Percentiles rank a stretch among this genome's conserved stretches.
These are phyloP conservation scores for Aldrovandia affinis DNA, from an alignment of 2,797 vertebrate species.

Conservation along the genomic window DNA sequence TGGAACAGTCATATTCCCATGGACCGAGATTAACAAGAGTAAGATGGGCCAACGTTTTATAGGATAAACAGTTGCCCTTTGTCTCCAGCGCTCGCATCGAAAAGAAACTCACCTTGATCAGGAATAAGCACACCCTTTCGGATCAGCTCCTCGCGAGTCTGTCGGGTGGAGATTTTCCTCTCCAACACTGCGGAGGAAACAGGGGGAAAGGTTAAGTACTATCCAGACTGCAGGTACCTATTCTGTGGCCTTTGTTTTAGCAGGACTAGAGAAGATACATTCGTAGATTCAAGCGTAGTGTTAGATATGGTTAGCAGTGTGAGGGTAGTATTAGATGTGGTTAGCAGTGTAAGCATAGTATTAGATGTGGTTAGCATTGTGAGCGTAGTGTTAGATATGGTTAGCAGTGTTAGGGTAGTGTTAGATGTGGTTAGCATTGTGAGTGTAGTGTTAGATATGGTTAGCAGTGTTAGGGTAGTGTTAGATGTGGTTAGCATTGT, in stretches of 20 bases:
- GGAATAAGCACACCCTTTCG: conserved; percentile 9
- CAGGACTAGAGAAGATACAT: neutral
- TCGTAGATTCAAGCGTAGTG: no score
- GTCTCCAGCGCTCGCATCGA: neutral
- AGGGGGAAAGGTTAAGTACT: neutral
- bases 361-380: no score
- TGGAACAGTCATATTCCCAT: neutral
- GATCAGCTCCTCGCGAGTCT: conserved; percentile 15
- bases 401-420: no score
- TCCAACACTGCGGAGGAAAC: neutral
- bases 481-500: no score
- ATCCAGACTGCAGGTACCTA: neutral
- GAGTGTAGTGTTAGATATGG: no score
- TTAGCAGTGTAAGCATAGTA: no score
- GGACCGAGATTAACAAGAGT: neutral
- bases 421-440: no score
- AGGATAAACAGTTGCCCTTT: neutral
- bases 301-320: no score
- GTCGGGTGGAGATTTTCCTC: conserved; percentile 14
- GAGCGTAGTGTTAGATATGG: no score
- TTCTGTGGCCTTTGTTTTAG: neutral
- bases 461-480: no score
- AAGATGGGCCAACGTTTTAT: neutral
- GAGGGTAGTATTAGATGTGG: no score
- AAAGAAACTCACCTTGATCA: conserved; percentile 1